phyloP scores from a whole-genome alignment of 2,797 vertebrate genomes.

The Aselliscus stoliczkanus region DNA sequence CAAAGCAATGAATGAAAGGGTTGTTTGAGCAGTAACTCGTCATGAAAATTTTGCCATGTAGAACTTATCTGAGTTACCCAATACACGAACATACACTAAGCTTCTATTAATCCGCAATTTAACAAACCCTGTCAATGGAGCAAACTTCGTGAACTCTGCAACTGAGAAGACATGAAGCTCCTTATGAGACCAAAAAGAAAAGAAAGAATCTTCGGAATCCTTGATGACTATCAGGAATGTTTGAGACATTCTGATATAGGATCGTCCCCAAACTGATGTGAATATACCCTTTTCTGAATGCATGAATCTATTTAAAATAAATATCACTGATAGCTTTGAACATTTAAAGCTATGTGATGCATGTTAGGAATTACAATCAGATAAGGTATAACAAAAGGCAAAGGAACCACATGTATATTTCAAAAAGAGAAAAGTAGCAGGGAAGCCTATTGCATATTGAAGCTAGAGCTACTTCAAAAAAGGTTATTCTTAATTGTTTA shows the following conservation, averaged over 20 bases:
- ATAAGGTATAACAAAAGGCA: neutral
- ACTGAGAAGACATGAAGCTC: neutral
- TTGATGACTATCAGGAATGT: neutral
- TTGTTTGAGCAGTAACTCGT: neutral
- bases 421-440: neutral
- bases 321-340: neutral
- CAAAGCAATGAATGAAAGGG: neutral
- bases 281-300: neutral
- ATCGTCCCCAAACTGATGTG: neutral
- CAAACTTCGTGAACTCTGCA: neutral
- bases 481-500: neutral
- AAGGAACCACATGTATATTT: neutral
- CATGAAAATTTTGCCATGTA: neutral
- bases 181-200: neutral
- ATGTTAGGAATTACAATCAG: neutral
- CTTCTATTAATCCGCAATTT: neutral
- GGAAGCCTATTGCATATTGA: neutral
- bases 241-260: neutral
- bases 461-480: neutral
- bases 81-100: neutral
- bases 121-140: neutral
- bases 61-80: neutral
- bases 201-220: neutral
- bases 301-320: neutral
- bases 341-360: neutral